A percentile compares a stretch with the other conserved stretches of the same genome.
phyloP scores from a whole-genome alignment of 2,797 vertebrate genomes.

The Urocyon cinereoargenteus region DNA sequence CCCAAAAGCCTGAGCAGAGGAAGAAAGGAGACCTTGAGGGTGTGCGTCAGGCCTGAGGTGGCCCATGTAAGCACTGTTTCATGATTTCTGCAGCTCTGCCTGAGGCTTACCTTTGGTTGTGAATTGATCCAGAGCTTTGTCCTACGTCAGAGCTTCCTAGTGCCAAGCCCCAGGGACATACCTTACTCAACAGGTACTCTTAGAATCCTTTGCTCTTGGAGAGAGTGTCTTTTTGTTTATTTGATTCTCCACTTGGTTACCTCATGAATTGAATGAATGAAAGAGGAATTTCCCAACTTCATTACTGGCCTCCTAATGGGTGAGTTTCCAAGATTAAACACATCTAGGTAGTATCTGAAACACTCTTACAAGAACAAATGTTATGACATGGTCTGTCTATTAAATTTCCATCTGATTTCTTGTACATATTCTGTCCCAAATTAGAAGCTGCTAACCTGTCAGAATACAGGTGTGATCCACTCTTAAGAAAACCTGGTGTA shows the following conservation, averaged over 20 bases:
- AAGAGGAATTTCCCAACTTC: constrained; percentile 6
- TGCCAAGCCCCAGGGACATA: neutral
- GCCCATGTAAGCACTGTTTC: neutral
- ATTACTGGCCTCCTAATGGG: neutral
- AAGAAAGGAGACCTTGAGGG: neutral
- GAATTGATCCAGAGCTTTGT: neutral
- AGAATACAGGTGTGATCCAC: constrained; percentile 49
- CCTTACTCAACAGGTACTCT: neutral
- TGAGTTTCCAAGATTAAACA: neutral
- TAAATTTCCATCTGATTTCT: constrained; percentile 38
- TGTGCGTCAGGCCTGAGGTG: neutral
- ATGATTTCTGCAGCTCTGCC: neutral
- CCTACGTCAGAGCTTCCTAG: neutral
- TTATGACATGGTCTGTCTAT: constrained; percentile 7
- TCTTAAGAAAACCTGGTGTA: constrained; percentile 36
- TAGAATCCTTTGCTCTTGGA: neutral
- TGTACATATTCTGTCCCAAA: neutral
- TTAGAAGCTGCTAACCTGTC: constrained; percentile 59
- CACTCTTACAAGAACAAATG: constrained; percentile 10
- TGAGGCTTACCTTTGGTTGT: neutral
- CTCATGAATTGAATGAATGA: neutral
- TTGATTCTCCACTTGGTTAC: neutral
- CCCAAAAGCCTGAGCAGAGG: neutral
- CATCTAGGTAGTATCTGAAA: neutral
- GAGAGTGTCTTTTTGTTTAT: neutral